Evolutionary conservation across 2,888 invertebrate genomes (phyloP).

Genomic region (Sminthurinus aureus): DNA sequence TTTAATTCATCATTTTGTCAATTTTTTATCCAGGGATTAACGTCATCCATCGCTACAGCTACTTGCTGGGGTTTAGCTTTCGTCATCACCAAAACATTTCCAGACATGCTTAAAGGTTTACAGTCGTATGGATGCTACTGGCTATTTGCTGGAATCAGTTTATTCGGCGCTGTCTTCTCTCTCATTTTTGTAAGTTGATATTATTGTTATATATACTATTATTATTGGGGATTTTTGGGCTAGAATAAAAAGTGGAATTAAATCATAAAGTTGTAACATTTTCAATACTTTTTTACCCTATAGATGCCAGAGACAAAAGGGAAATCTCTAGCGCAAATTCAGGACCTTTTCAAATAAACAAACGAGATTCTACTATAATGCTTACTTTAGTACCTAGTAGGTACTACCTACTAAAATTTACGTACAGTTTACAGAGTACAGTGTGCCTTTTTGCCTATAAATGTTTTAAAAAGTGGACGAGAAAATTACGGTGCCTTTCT

Average conservation of each 20-base stretch:
- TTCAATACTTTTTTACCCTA: conserved; percentile 62
- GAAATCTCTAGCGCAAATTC: conserved; percentile 74
- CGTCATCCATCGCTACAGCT: conserved; percentile 78
- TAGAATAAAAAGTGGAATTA: neutral
- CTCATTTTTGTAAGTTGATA: neutral
- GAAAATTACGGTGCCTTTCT: no score
- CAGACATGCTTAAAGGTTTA: conserved; percentile 68
- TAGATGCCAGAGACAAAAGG: conserved; percentile 84
- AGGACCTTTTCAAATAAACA: conserved; percentile 60
- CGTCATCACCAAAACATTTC: conserved; percentile 62
- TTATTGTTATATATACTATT: neutral
- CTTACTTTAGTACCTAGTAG: no score
- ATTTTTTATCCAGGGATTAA: no score
- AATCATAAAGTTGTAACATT: neutral
- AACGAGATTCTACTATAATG: no score
- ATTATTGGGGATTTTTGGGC: neutral
- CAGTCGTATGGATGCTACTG: conserved; percentile 59
- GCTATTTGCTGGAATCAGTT: conserved; percentile 52
- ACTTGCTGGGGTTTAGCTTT: conserved; percentile 80
- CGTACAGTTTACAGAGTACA: no score
- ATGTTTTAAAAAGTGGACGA: no score
- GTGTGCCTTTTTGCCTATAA: no score
- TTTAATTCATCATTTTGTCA: no score
- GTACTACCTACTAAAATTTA: no score
- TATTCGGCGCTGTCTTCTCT: conserved; percentile 41